Evolutionary conservation across 92 coral and sea anemone species (phyloP).

Genomic region (Nematostella vectensis): DNA sequence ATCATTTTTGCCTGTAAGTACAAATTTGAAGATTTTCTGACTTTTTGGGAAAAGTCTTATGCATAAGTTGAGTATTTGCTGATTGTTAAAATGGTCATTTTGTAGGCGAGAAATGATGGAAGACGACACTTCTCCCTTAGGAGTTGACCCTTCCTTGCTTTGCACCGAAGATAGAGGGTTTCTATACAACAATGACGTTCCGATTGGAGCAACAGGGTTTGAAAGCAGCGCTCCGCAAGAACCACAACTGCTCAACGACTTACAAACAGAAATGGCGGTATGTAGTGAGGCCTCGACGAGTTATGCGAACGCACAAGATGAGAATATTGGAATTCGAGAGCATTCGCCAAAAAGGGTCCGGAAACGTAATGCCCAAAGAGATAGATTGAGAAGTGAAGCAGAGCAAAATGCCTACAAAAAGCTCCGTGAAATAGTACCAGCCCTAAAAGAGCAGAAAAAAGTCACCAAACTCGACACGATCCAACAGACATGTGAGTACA

Average conservation of each 20-base stretch:
- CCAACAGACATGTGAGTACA: constrained; percentile 60
- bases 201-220: constrained; percentile 12
- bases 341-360: constrained; percentile 34
- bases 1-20: no score
- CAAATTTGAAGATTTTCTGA: no score
- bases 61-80: no score
- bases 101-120: no score
- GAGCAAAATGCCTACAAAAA: constrained; percentile 74
- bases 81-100: no score
- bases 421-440: constrained; percentile 63
- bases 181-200: constrained; percentile 50
- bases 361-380: constrained; percentile 50
- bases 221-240: constrained; percentile 10
- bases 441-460: constrained; percentile 35
- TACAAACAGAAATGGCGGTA: constrained; percentile 25
- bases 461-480: constrained; percentile 75
- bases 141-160: constrained; percentile 42
- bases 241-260: constrained; percentile 11
- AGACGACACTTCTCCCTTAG: constrained; percentile 18
- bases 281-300: constrained; percentile 4
- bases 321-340: no score
- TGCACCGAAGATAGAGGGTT: constrained; percentile 77
- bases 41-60: no score
- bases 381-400: constrained; percentile 55
- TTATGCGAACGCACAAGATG: no score